Evolutionary conservation across 37 sponge, comb jelly and placozoan genomes (phyloP).

Genomic region (Dysidea cf. avara): DNA sequence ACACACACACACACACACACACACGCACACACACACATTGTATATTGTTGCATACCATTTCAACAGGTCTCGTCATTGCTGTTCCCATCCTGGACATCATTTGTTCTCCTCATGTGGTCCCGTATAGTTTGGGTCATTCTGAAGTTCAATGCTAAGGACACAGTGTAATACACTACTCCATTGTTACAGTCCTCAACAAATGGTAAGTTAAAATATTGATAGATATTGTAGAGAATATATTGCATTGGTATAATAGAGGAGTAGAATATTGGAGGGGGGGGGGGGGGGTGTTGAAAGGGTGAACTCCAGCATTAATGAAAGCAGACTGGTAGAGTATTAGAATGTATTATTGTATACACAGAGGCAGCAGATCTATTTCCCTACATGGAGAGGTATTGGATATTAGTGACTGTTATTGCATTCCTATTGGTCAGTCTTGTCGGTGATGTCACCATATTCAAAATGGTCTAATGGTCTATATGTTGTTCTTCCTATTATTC

Average conservation of each 20-base stretch:
- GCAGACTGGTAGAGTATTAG: too few relatives aligned
- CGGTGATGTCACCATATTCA: slow-evolving; percentile 52
- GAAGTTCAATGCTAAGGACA: slow-evolving; percentile 14
- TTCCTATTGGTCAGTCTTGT: slow-evolving; percentile 79
- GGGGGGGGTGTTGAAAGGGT: too few relatives aligned
- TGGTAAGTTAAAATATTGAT: too few relatives aligned
- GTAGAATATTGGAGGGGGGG: too few relatives aligned
- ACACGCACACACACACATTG: slow-evolving; percentile 2
- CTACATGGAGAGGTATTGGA: slow-evolving; percentile 71
- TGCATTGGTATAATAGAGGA: too few relatives aligned
- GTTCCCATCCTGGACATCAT: too few relatives aligned
- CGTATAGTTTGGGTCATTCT: too few relatives aligned
- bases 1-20: not conserved
- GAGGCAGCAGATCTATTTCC: slow-evolving; percentile 9
- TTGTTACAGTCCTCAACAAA: slow-evolving; percentile 52
- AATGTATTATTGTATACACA: too few relatives aligned
- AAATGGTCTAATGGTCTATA: slow-evolving; percentile 76
- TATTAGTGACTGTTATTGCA: slow-evolving; percentile 61
- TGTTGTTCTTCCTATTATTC: too few relatives aligned
- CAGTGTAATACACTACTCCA: slow-evolving; percentile 62
- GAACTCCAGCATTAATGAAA: too few relatives aligned
- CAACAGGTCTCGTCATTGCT: slow-evolving; percentile 14
- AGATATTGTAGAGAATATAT: too few relatives aligned
- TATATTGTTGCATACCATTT: not conserved
- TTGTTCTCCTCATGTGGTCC: too few relatives aligned